Evolutionary conservation across 2,113 vertebrate species (phyloP).

Genomic region (Prinia subflava): DNA sequence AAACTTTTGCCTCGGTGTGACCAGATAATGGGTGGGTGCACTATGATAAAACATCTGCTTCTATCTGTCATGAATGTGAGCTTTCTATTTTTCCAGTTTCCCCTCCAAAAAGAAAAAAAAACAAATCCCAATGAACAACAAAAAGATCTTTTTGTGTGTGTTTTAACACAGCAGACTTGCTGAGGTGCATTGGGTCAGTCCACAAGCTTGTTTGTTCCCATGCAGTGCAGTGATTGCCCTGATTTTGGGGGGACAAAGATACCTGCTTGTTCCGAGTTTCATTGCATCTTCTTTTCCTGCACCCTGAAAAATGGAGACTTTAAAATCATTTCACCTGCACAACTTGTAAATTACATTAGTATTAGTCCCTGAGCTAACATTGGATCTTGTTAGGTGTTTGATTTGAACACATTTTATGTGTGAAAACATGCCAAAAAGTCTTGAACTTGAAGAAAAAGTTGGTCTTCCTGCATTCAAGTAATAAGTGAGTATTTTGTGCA

Average conservation of each 20-base stretch:
- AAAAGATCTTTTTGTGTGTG: background rate
- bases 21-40: background rate
- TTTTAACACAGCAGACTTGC: background rate
- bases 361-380: background rate
- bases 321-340: background rate
- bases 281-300: background rate
- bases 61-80: background rate
- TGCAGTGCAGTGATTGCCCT: background rate
- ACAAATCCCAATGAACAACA: background rate
- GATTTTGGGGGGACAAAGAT: background rate
- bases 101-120: background rate
- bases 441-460: background rate
- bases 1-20: background rate
- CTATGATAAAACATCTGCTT: background rate
- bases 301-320: background rate
- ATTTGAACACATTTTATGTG: background rate
- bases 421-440: background rate
- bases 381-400: background rate
- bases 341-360: background rate
- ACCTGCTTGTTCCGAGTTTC: background rate
- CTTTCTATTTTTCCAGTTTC: background rate
- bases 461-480: background rate
- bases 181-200: background rate
- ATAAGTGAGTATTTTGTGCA: background rate
- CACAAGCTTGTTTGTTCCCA: fast-evolving